Conservation (phyloP, 2,888 invertebrate genomes). For the Zootermopsis nevadensis region DNA sequence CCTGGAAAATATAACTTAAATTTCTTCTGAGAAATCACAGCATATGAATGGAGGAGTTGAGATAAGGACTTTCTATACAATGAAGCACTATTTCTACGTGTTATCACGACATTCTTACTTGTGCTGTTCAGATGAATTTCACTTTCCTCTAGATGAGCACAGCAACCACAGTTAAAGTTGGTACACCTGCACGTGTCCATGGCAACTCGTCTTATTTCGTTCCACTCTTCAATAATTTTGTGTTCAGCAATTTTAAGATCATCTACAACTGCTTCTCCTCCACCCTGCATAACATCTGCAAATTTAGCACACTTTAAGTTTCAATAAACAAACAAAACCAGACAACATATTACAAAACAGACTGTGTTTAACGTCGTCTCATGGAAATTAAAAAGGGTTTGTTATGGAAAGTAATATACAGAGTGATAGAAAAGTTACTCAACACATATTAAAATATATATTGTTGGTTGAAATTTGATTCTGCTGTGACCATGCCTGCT, state of each 20-base stretch:
- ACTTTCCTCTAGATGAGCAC: not conserved
- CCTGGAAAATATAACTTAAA: too few species aligned
- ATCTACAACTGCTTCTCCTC: too few species aligned
- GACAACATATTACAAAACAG: too few species aligned
- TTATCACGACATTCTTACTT: constrained; percentile 1
- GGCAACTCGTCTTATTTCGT: not conserved
- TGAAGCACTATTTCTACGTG: not conserved
- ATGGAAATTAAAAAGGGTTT: too few species aligned
- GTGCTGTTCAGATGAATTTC: constrained; percentile 1
- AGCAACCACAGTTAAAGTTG: not conserved
- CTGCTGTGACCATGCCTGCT: too few species aligned
- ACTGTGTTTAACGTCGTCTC: too few species aligned
- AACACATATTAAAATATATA: too few species aligned
- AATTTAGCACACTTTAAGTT: not conserved
- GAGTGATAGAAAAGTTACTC: too few species aligned
- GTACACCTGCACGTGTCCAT: not conserved
- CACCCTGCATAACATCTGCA: not conserved
- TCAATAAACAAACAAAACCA: not conserved
- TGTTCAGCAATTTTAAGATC: not conserved
- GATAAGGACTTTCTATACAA: not conserved
- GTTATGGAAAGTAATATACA: too few species aligned
- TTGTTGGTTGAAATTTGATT: too few species aligned
- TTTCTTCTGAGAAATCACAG: not conserved
- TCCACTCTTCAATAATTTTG: not conserved
- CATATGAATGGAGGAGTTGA: not conserved